A percentile compares a stretch with the other conserved stretches of the same genome.
These are phyloP conservation scores for Trogon surrucura DNA, from an alignment of 2,113 vertebrate genomes.

Conservation along the genomic window DNA sequence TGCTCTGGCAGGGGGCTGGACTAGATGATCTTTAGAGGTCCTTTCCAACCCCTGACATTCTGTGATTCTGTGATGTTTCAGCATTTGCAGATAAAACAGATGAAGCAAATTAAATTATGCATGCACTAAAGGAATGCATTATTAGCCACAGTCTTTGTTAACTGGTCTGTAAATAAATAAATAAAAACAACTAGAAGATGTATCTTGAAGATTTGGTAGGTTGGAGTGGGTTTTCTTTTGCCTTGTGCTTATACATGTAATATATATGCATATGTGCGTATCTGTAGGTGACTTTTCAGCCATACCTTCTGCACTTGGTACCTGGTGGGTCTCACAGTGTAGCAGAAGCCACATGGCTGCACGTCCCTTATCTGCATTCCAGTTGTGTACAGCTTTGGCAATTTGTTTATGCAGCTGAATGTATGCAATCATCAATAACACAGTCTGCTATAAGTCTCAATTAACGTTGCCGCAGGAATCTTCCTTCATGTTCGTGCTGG, in stretches of 20 bases:
- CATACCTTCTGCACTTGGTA: background rate
- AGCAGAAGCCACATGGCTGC: background rate
- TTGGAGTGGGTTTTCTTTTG: background rate
- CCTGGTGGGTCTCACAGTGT: background rate
- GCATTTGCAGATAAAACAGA: conserved; percentile 18
- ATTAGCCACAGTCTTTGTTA: background rate
- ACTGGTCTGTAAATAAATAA: background rate
- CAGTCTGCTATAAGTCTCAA: background rate
- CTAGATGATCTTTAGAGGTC: too few species aligned
- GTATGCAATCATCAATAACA: conserved; percentile 7
- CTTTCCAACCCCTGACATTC: too few species aligned
- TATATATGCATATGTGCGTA: background rate
- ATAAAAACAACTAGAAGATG: background rate
- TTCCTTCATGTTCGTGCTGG: conserved; percentile 8
- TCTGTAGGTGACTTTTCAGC: background rate
- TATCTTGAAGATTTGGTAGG: background rate
- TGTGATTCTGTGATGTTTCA: background rate
- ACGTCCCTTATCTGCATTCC: background rate
- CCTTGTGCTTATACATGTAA: background rate
- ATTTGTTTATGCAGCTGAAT: background rate
- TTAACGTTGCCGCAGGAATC: conserved; percentile 17
- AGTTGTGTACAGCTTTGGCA: background rate
- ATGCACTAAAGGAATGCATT: background rate
- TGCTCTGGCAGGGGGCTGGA: too few species aligned
- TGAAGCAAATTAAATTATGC: conserved; percentile 36